Percentiles rank a stretch among this genome's conserved stretches.
Evolutionary conservation across 2,888 invertebrate genomes (phyloP).

Genomic region (Coleophora deauratella): DNA sequence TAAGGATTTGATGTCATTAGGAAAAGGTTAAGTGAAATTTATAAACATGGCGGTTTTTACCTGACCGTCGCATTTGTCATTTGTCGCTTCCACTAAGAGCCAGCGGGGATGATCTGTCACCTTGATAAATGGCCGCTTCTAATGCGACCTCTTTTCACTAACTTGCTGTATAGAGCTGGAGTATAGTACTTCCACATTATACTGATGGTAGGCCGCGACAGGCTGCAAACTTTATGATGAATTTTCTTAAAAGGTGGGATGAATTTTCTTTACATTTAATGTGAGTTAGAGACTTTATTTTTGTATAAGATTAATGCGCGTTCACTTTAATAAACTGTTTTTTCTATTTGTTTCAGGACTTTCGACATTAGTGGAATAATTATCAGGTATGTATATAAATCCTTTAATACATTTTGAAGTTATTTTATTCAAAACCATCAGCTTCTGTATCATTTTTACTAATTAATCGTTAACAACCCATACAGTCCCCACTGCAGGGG

Average conservation of each 20-base stretch:
- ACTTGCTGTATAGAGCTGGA: constrained; percentile 22
- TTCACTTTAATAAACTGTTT: constrained; percentile 7
- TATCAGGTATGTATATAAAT: constrained; percentile 4
- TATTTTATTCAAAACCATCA: too few relatives aligned
- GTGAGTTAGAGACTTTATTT: not conserved
- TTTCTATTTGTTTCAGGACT: constrained; percentile 10
- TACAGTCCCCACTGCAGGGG: too few relatives aligned
- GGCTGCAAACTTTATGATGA: too few relatives aligned
- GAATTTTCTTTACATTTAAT: not conserved
- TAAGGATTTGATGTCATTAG: constrained; percentile 14
- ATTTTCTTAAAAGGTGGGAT: not conserved
- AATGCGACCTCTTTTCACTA: constrained; percentile 48
- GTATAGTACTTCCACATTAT: constrained; percentile 16
- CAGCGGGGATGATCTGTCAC: constrained; percentile 53
- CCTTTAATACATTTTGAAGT: too few relatives aligned
- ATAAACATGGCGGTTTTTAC: constrained; percentile 49
- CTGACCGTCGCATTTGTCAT: constrained; percentile 66
- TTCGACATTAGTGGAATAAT: constrained; percentile 1
- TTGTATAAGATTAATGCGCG: too few relatives aligned
- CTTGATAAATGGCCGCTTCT: constrained; percentile 53
- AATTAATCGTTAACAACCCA: too few relatives aligned
- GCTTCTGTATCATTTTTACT: not conserved
- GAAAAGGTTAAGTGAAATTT: constrained; percentile 45
- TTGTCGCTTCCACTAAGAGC: constrained; percentile 28
- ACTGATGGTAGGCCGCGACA: constrained; percentile 5